phyloP scores from a whole-genome alignment of 1,140 invertebrate species.

The Sinonovacula constricta region DNA sequence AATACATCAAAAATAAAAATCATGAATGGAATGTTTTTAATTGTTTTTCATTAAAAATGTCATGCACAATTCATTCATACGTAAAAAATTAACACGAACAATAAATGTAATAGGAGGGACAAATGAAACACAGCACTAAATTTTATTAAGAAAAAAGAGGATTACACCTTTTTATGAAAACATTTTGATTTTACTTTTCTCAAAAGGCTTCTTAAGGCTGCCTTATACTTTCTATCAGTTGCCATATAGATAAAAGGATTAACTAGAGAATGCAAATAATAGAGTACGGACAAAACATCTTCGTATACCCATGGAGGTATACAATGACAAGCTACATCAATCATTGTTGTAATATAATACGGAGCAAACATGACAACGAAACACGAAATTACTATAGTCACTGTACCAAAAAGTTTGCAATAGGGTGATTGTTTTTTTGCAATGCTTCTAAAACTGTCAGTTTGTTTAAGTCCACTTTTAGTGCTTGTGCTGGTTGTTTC shows the following conservation, averaged over 20 bases:
- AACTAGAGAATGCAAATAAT: conserved; percentile 60
- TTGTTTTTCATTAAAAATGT: no score
- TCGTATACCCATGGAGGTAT: conserved; percentile 58
- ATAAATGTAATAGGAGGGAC: no score
- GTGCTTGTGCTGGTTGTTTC: no score
- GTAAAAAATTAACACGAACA: no score
- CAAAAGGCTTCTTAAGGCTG: conserved; percentile 40
- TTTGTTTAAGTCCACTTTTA: not conserved
- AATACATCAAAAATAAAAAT: no score
- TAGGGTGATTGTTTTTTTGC: conserved; percentile 9
- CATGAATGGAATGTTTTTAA: no score
- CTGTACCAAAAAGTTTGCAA: conserved; percentile 58
- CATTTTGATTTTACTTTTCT: no score
- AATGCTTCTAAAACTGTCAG: conserved; percentile 19
- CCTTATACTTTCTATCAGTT: conserved; percentile 58
- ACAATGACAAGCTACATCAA: conserved; percentile 57
- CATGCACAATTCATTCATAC: no score
- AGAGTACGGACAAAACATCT: conserved; percentile 57
- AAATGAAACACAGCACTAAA: no score
- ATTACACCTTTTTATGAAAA: no score
- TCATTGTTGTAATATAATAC: conserved; percentile 53
- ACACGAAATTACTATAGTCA: conserved; percentile 54
- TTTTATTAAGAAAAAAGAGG: no score
- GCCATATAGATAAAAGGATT: conserved; percentile 63
- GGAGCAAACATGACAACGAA: conserved; percentile 64